Evolutionary conservation across 2,113 vertebrate species (phyloP).

Genomic region (Nycticorax nycticorax): DNA sequence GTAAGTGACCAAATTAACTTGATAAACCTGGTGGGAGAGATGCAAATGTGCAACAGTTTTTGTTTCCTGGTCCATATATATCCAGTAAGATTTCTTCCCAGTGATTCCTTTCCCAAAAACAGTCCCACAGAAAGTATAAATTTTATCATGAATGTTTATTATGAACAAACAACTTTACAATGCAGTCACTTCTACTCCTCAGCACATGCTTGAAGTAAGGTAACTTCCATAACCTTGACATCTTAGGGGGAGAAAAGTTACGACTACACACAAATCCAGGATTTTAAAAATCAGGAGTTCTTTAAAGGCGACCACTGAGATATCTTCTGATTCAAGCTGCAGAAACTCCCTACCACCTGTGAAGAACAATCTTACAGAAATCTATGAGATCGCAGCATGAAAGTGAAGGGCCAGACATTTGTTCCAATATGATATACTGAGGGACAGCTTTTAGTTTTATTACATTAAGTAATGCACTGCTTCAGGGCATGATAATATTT

Average conservation of each 20-base stretch:
- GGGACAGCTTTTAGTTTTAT: neutral
- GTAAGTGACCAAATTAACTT: neutral
- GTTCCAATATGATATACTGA: neutral
- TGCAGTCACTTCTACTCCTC: neutral
- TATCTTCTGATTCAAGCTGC: neutral
- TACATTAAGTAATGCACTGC: neutral
- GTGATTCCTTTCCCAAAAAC: neutral
- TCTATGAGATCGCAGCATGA: neutral
- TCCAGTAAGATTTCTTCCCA: neutral
- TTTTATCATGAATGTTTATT: constrained; percentile 29
- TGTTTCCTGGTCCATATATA: neutral
- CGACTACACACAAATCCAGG: neutral
- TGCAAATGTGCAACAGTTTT: neutral
- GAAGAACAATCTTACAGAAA: neutral
- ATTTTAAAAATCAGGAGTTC: neutral
- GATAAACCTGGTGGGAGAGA: neutral
- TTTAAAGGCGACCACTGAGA: neutral
- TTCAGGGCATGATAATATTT: neutral
- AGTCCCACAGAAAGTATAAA: neutral
- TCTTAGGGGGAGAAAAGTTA: neutral
- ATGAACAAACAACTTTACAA: constrained; percentile 17
- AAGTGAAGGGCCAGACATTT: neutral
- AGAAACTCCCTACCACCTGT: neutral
- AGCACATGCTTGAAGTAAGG: neutral
- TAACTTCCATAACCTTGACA: neutral